Base-by-base conservation (phyloP, 2,113 vertebrate species). In the Mastomys natalensis region DNA sequence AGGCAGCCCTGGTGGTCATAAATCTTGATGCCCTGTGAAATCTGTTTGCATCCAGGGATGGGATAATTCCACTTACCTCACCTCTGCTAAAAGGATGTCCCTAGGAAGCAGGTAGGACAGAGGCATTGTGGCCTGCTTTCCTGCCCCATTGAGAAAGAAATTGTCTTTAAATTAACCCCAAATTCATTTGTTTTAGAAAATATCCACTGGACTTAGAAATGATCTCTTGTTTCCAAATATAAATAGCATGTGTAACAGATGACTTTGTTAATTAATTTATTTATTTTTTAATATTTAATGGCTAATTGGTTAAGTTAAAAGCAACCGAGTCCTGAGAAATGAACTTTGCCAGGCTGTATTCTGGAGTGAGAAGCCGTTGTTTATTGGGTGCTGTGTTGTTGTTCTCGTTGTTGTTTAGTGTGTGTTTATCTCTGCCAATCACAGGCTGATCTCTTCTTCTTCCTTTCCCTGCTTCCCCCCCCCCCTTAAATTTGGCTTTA, bases 41-140 rank as follows among this genome's bases (percentile, higher is more conserved):
- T 77, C 66, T 73, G 62, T 94, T 97, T 96, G 87, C 51, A 58
- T 4, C 76, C 73, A 80, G 78, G 92, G 48, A 87, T 0, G 40
- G 45, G 40, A 8, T 29, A 7, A 40, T 72, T 72, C 21, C 17
- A 24, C 34, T 10, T 40, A 22, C 60, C 80, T 58, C 78, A 10
- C 9, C 55, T 37, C 45, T 26, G 17, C 40, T 55, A 1, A 15
- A 3, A 34, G 3, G 4, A 0, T 37, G 8, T 58, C 24, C 62
- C 62, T 40, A n/a, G 31, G 34, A 37, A 45, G 62, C n/a, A 1
- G 37, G 9, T 22, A 45, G 26, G 10, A 62, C 29, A 16, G 7
- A 31, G 53, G 16, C 22, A 21, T 81, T 29, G 10, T 51, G 5
- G 0, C 34, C 55, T 51, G 7, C 12, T 22, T 89, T 31, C 55